Conservation (phyloP, 2,888 invertebrate species). For the Eutolmus rufibarbis region DNA sequence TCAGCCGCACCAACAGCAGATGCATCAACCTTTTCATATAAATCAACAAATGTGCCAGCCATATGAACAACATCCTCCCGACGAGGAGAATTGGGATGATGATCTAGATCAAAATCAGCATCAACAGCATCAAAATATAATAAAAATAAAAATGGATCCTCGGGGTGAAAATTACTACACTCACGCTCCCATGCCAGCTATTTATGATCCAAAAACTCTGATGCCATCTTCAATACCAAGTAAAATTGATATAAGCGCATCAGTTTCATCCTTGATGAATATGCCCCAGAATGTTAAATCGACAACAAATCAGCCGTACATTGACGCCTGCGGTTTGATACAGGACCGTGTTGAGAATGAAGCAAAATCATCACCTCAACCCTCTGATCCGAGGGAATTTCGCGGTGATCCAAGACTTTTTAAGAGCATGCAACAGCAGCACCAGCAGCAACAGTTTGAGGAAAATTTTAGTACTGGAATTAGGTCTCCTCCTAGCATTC, state of each 20-base stretch:
- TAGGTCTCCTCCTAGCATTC: background rate
- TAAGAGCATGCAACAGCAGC: background rate
- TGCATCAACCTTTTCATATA: background rate
- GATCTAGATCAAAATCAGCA: background rate
- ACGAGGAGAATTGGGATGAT: slow-evolving; percentile 37
- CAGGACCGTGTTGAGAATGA: background rate
- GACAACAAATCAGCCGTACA: background rate
- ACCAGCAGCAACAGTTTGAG: background rate
- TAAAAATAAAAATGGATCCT: slow-evolving; percentile 28
- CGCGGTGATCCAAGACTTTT: slow-evolving; percentile 40
- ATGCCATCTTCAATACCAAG: slow-evolving; percentile 21
- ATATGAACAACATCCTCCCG: slow-evolving; percentile 43
- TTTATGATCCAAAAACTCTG: slow-evolving; percentile 43
- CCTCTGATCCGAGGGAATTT: slow-evolving; percentile 18
- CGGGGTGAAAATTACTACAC: background rate
- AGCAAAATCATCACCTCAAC: background rate
- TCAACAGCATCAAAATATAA: background rate
- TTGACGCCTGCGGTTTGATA: background rate
- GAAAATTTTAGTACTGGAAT: background rate
- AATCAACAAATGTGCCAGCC: slow-evolving; percentile 48
- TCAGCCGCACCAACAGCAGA: background rate
- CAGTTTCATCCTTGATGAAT: slow-evolving; percentile 32
- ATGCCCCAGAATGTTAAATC: background rate
- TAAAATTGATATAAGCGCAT: slow-evolving; percentile 42
- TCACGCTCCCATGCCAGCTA: slow-evolving; percentile 32